These are phyloP conservation scores for Hypena proboscidalis DNA, from an alignment of 2,888 invertebrate species.

Conservation along the genomic window DNA sequence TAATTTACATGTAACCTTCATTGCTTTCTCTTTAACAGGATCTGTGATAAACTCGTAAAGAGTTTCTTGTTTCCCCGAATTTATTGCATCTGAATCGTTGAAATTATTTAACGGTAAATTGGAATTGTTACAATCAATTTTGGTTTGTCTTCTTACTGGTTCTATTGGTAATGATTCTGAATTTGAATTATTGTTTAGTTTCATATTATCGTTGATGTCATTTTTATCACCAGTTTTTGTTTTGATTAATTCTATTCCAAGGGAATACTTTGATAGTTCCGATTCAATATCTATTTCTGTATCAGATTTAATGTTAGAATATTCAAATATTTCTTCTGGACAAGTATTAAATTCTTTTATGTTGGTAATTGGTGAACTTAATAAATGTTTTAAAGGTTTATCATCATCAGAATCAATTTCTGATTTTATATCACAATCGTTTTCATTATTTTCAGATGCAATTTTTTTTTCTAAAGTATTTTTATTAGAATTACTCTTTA, in stretches of 20 bases:
- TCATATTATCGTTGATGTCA: too few species aligned
- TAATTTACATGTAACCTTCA: conserved; percentile 53
- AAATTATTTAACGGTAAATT: too few species aligned
- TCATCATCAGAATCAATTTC: neutral
- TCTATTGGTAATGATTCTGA: neutral
- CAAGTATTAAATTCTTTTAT: neutral
- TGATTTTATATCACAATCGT: neutral
- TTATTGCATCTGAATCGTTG: too few species aligned
- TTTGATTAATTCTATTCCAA: too few species aligned
- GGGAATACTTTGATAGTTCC: too few species aligned
- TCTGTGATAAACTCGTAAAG: conserved; percentile 25
- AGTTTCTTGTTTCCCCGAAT: conserved; percentile 3
- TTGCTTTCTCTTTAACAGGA: conserved; percentile 7
- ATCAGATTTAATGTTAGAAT: too few species aligned
- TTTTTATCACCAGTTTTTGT: too few species aligned
- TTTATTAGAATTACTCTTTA: neutral
- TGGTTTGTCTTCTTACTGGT: too few species aligned
- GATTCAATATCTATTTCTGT: too few species aligned
- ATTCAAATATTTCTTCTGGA: too few species aligned
- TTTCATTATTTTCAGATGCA: neutral
- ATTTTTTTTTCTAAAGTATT: neutral
- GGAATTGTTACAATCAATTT: neutral
- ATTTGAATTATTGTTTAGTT: too few species aligned
- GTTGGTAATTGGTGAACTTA: neutral
- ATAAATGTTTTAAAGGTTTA: conserved; percentile 3